phyloP scores from a whole-genome alignment of 2,113 vertebrate species.

The Hassar affinis region DNA sequence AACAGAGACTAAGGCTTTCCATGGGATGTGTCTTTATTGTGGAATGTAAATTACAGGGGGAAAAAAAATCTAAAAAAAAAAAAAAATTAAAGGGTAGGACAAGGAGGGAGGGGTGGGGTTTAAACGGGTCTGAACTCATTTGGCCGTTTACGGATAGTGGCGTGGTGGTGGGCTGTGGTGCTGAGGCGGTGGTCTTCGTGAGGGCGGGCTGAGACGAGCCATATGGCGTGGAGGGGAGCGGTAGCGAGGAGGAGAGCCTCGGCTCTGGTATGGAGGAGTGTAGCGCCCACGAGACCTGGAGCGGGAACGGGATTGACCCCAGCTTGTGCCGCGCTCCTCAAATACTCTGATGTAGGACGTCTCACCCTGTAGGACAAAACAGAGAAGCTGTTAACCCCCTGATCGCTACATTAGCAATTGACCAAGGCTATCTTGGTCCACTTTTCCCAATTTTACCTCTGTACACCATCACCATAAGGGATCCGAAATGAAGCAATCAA shows the following conservation, averaged over 20 bases:
- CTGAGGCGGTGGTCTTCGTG: conserved; percentile 63
- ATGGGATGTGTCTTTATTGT: conserved; percentile 48
- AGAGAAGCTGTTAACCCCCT: not conserved
- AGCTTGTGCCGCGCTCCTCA: conserved; percentile 83
- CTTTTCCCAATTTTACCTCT: too few species aligned
- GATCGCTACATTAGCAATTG: not conserved
- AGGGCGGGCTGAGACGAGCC: conserved; percentile 73
- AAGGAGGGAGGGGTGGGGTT: conserved; percentile 22
- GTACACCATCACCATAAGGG: too few species aligned
- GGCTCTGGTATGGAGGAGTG: conserved; percentile 82
- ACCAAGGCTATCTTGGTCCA: too few species aligned
- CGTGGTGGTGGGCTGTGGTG: conserved; percentile 74
- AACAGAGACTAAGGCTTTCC: conserved; percentile 53
- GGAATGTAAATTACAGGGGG: conserved; percentile 68
- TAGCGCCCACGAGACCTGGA: conserved; percentile 88
- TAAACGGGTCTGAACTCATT: not conserved
- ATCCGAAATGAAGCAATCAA: too few species aligned
- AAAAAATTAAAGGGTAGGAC: conserved; percentile 44
- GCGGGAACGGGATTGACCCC: conserved; percentile 82
- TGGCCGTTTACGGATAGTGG: conserved; percentile 70
- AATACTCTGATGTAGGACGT: conserved; percentile 86
- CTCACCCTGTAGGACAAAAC: conserved; percentile 76
- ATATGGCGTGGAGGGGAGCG: conserved; percentile 80
- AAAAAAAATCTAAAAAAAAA: conserved; percentile 43
- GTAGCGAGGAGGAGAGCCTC: conserved; percentile 83